Evolutionary conservation across 2,797 vertebrate genomes (phyloP).

Genomic region (Notolabrus celidotus): DNA sequence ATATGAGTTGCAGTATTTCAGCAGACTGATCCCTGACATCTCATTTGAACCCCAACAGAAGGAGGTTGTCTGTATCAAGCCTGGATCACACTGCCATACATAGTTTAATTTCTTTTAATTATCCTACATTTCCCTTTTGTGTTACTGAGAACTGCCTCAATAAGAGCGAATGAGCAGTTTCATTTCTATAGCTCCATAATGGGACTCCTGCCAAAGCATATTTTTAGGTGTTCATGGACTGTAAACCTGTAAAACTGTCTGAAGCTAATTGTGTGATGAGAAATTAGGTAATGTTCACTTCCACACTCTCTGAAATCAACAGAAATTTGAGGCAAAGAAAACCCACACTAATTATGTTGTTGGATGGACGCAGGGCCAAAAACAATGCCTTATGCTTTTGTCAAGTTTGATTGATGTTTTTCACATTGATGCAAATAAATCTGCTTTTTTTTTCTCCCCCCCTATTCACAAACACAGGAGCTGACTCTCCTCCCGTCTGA

Average conservation of each 20-base stretch:
- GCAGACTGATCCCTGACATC: conserved; percentile 71
- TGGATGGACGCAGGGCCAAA: conserved; percentile 46
- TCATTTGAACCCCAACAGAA: conserved; percentile 70
- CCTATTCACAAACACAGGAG: conserved; percentile 55
- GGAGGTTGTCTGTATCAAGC: conserved; percentile 53
- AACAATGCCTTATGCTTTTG: conserved; percentile 58
- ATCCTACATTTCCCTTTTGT: conserved; percentile 33
- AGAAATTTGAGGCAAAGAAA: conserved; percentile 53
- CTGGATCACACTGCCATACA: conserved; percentile 40
- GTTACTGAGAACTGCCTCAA: conserved; percentile 30
- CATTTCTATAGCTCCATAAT: conserved; percentile 25
- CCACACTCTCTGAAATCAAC: conserved; percentile 49
- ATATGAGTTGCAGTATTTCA: conserved; percentile 69
- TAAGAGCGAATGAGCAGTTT: conserved; percentile 10
- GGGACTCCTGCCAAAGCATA: conserved; percentile 19
- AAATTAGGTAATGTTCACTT: conserved; percentile 45
- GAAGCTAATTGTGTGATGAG: conserved; percentile 51
- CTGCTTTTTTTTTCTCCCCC: conserved; percentile 37
- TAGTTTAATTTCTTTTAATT: conserved; percentile 54
- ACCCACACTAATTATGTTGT: conserved; percentile 65
- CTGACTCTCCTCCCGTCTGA: conserved; percentile 67
- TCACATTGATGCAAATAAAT: conserved; percentile 73
- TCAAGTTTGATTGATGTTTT: conserved; percentile 77
- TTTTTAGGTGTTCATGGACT: conserved; percentile 37
- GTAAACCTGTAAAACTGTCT: conserved; percentile 49